A percentile compares a stretch with the other conserved stretches of the same genome.
Evolutionary conservation across 1,140 invertebrate species (phyloP).

Genomic region (Papilio polyxenes): DNA sequence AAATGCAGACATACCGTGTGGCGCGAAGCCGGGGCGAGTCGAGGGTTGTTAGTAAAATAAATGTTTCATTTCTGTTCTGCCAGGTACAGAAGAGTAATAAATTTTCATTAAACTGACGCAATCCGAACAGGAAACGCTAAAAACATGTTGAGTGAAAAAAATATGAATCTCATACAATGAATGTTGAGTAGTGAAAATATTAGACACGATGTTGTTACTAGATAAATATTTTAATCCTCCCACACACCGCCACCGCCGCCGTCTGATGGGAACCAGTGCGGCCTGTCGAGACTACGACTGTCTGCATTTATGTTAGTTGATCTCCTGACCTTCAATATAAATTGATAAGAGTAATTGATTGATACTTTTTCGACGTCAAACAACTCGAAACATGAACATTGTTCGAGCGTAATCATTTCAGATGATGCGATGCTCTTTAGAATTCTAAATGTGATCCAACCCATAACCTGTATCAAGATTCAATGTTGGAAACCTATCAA

Average conservation of each 20-base stretch:
- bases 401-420: not conserved
- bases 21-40: not conserved
- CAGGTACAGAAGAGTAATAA: not conserved
- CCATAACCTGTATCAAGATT: too few relatives aligned
- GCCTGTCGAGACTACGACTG: slow-evolving; percentile 1
- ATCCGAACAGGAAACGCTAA: not conserved
- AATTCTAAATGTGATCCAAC: too few relatives aligned
- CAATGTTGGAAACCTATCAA: too few relatives aligned
- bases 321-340: not conserved
- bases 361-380: not conserved
- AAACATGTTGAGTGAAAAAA: not conserved
- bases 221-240: slow-evolving; percentile 34
- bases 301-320: not conserved
- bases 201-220: slow-evolving; percentile 35
- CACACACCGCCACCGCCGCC: slow-evolving; percentile 19
- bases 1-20: not conserved
- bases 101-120: slow-evolving; percentile 5
- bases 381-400: not conserved
- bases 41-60: not conserved
- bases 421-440: not conserved
- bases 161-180: not conserved
- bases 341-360: not conserved
- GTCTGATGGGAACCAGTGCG: slow-evolving; percentile 26
- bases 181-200: slow-evolving; percentile 5
- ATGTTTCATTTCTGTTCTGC: not conserved